phyloP scores from a whole-genome alignment of 2,113 vertebrate species.

The Eonycteris spelaea region DNA sequence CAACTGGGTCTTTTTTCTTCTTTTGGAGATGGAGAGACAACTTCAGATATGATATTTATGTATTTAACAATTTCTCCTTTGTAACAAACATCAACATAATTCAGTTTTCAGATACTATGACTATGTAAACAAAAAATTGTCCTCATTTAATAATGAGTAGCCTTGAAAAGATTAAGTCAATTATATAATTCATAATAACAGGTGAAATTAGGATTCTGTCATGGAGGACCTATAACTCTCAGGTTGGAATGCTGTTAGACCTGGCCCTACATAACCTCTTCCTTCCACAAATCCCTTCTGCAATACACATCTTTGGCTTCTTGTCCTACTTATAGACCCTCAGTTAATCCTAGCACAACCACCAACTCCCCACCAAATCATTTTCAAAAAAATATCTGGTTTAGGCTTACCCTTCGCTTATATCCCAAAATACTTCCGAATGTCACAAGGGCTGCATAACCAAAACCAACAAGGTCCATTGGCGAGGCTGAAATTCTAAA shows the following conservation, averaged over 20 bases:
- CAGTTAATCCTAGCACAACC: background rate
- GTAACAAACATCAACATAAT: background rate
- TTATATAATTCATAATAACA: background rate
- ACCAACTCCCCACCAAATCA: background rate
- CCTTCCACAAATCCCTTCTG: background rate
- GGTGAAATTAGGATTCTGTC: background rate
- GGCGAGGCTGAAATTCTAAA: slow-evolving; percentile 77
- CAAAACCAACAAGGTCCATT: slow-evolving; percentile 93
- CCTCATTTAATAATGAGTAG: background rate
- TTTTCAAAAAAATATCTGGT: background rate
- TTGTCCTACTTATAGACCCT: background rate
- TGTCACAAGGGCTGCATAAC: slow-evolving; percentile 88
- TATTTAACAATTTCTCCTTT: background rate
- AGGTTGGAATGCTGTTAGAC: background rate
- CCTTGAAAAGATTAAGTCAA: background rate
- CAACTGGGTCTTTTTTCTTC: background rate
- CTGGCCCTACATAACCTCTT: accelerated
- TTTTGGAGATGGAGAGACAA: background rate
- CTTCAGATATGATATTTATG: background rate
- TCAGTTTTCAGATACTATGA: background rate
- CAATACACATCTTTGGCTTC: background rate
- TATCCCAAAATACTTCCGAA: slow-evolving; percentile 92
- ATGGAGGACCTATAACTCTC: background rate
- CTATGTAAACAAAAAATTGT: background rate
- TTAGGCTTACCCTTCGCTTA: slow-evolving; percentile 87